Evolutionary conservation across 2,888 invertebrate genomes (phyloP), one percentile per base, ranked within the genome.

Genomic region (Fragum whitleyi): DNA sequence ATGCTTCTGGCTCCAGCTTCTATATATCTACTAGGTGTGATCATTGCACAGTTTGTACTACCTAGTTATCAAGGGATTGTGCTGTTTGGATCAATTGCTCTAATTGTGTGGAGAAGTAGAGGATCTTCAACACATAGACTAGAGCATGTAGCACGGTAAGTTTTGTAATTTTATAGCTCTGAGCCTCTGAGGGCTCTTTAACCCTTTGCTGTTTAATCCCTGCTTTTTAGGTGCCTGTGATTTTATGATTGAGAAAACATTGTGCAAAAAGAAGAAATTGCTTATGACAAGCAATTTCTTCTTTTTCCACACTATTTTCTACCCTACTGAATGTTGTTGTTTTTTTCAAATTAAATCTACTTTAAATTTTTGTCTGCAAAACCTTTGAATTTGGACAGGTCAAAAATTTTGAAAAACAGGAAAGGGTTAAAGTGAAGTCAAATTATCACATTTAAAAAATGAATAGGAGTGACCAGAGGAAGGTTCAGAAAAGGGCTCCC

Each of bases 91-190:
- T 86, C 81, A n/a, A 11, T 91, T 3, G 79, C 77, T n/a, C 68
- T 65, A 32, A 81, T 89, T 26, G 21, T 88, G 9, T 77, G 75
- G 36, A 55, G 55, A 9, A 36, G 84, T 14, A 79, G 73, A 36
- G 77, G 74, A 42, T 86, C 47, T 3, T 14, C 90, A 21, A 36
- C 47, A 2, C 93, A 93, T 67, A 87, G 93, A 42, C 81, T 93
- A 36, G 21, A 86, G 1, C 91, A 92, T 86, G 80, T 92, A 7
- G 90, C 88, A 74, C 89, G 92, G 93, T 92, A 79, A 69, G 82
- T 72, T 21, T 42, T 6, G 14, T 39, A 39, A 39, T 39, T 39
- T 39, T 14, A 39, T 39, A 14, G 14, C 14, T 47, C 16, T 47
- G 47, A 47, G 2, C 14, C 16, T 47, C 14, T 14, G 7, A 14